These are phyloP conservation scores for Marasmarcha lunaedactyla DNA, from an alignment of 2,888 invertebrate species.

Conservation along the genomic window DNA sequence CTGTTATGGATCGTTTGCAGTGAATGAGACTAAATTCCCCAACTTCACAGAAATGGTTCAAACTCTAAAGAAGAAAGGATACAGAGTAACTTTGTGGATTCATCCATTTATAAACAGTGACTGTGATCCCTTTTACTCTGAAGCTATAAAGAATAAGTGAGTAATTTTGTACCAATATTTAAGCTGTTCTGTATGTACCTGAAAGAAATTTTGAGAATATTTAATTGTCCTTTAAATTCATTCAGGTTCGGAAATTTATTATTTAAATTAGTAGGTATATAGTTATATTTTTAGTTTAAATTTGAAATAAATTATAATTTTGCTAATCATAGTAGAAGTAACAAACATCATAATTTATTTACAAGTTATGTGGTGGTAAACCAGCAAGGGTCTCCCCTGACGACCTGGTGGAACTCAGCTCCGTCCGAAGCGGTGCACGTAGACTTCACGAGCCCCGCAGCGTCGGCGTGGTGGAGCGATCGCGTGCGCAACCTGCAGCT, in stretches of 20 bases:
- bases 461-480: constrained; percentile 72
- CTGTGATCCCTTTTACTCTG: constrained; percentile 72
- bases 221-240: too few relatives aligned
- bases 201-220: too few relatives aligned
- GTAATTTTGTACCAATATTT: constrained; percentile 8
- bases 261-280: too few relatives aligned
- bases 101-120: constrained; percentile 87
- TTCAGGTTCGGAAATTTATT: too few relatives aligned
- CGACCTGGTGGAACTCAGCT: constrained; percentile 66
- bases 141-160: constrained; percentile 69
- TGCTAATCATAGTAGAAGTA: too few relatives aligned
- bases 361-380: constrained; percentile 59
- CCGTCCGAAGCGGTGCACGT: constrained; percentile 67
- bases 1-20: constrained; percentile 84
- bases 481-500: constrained; percentile 65
- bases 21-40: constrained; percentile 78
- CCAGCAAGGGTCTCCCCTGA: constrained; percentile 47
- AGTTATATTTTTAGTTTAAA: too few relatives aligned
- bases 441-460: constrained; percentile 79
- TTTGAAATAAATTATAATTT: too few relatives aligned
- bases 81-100: constrained; percentile 84
- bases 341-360: too few relatives aligned
- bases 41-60: constrained; percentile 72
- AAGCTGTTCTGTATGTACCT: too few relatives aligned
- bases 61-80: constrained; percentile 73